phyloP scores from a whole-genome alignment of 1,140 invertebrate genomes.

The Drosophila asahinai region DNA sequence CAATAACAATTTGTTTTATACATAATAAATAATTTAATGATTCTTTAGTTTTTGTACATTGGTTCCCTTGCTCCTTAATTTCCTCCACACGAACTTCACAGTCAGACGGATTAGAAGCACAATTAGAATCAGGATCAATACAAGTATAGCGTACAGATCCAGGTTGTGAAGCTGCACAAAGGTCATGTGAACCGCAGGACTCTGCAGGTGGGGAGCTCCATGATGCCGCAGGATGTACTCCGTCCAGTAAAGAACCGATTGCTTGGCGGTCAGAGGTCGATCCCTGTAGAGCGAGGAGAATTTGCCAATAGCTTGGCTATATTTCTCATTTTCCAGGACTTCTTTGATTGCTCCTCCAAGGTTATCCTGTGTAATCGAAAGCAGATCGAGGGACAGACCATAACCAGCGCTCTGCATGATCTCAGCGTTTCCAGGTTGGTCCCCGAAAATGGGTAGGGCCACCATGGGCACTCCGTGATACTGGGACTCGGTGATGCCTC shows the following conservation, averaged over 20 bases:
- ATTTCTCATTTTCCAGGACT: constrained; percentile 64
- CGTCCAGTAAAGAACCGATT: constrained; percentile 85
- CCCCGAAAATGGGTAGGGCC: constrained; percentile 89
- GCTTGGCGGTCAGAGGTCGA: constrained; percentile 77
- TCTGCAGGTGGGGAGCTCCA: constrained; percentile 84
- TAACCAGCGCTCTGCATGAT: constrained; percentile 85
- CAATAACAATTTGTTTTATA: too few species aligned
- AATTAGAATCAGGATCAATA: constrained; percentile 11
- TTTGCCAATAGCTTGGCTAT: constrained; percentile 41
- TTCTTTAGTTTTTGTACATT: too few species aligned
- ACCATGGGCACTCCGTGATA: constrained; percentile 90
- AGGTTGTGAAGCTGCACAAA: constrained; percentile 67
- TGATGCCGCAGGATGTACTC: constrained; percentile 85
- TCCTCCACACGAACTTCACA: too few species aligned
- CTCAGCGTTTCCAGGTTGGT: constrained; percentile 87
- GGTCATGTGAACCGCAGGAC: constrained; percentile 55
- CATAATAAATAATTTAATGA: too few species aligned
- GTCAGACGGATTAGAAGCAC: too few species aligned
- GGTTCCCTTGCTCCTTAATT: too few species aligned
- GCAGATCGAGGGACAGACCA: constrained; percentile 83
- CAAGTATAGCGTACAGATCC: constrained; percentile 59
- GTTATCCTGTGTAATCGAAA: constrained; percentile 78
- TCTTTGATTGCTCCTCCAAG: constrained; percentile 58
- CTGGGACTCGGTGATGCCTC: constrained; percentile 90
- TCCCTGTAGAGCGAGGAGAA: constrained; percentile 73